Evolutionary conservation across 2,113 vertebrate species (phyloP).

Genomic region (Syngnathus typhle): DNA sequence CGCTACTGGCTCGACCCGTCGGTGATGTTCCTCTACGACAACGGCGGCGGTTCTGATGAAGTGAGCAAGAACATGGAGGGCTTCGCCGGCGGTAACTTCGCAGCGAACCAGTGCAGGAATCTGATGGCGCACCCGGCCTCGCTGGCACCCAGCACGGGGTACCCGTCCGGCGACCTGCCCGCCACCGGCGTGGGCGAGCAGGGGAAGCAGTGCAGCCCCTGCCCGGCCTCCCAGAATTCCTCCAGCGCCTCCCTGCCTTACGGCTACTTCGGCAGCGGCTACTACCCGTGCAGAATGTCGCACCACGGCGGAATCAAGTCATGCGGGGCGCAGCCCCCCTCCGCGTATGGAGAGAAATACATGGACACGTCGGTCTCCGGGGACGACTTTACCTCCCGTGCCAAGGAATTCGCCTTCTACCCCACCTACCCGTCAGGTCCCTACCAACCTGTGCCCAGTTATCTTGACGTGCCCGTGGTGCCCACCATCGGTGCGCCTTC

Average conservation of each 20-base stretch:
- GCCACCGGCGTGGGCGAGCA: slow-evolving; percentile 83
- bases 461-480: slow-evolving; percentile 92
- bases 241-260: slow-evolving; percentile 91
- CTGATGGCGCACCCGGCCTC: slow-evolving; percentile 92
- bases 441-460: slow-evolving; percentile 92
- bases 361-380: slow-evolving; percentile 89
- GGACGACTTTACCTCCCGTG: slow-evolving; percentile 89
- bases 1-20: slow-evolving; percentile 97
- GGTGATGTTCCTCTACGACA: slow-evolving; percentile 99
- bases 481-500: slow-evolving; percentile 85
- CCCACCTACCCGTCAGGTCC: slow-evolving; percentile 89
- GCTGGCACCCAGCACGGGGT: slow-evolving; percentile 80
- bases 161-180: slow-evolving; percentile 77
- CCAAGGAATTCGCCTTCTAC: slow-evolving; percentile 98
- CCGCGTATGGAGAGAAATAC: slow-evolving; percentile 87
- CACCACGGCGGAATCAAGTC: slow-evolving; percentile 89
- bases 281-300: slow-evolving; percentile 94
- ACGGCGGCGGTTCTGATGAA: slow-evolving; percentile 82
- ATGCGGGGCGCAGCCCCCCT: slow-evolving; percentile 84
- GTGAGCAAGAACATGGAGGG: slow-evolving; percentile 97
- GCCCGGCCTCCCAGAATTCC: slow-evolving; percentile 87
- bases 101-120: slow-evolving; percentile 91
- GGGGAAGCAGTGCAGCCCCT: slow-evolving; percentile 93
- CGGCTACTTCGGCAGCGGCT: slow-evolving; percentile 92
- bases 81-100: slow-evolving; percentile 86